Conservation (phyloP, 1,140 invertebrate species). For the Pectinophora gossypiella region DNA sequence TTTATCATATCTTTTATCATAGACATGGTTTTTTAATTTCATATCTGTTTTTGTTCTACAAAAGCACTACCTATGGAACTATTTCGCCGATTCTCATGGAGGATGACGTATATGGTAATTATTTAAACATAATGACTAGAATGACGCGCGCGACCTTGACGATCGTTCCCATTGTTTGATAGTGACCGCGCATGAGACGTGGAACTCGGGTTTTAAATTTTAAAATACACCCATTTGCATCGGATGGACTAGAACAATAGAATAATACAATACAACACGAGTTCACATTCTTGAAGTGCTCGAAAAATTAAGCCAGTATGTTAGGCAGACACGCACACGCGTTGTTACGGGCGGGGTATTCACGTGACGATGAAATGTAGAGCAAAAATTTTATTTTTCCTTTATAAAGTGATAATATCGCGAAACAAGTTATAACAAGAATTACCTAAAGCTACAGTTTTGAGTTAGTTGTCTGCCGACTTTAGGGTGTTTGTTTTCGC, state of each 20-base stretch:
- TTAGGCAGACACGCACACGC: not conserved
- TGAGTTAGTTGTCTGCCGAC: too few relatives aligned
- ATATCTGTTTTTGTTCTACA: too few relatives aligned
- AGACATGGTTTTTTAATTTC: too few relatives aligned
- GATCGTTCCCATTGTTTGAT: slow-evolving; percentile 59
- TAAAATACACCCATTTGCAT: slow-evolving; percentile 24
- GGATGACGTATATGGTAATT: slow-evolving; percentile 43
- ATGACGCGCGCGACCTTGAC: slow-evolving; percentile 58
- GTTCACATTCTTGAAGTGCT: not conserved
- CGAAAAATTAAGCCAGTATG: not conserved
- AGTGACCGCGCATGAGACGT: slow-evolving; percentile 28
- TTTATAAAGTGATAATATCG: too few relatives aligned
- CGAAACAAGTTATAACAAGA: too few relatives aligned
- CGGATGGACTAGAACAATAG: slow-evolving; percentile 12
- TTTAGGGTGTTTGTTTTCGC: too few relatives aligned
- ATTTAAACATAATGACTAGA: slow-evolving; percentile 51
- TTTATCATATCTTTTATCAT: too few relatives aligned
- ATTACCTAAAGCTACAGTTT: too few relatives aligned
- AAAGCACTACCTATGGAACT: slow-evolving; percentile 12
- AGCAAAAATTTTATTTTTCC: too few relatives aligned
- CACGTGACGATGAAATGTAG: too few relatives aligned
- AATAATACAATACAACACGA: not conserved
- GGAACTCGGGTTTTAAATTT: slow-evolving; percentile 45
- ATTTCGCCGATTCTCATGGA: slow-evolving; percentile 26
- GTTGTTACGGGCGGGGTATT: not conserved